Percentiles rank a stretch among this genome's conserved stretches.
These are phyloP conservation scores for Drosophila pseudotakahashii DNA, from an alignment of 2,888 invertebrate genomes.

Conservation along the genomic window DNA sequence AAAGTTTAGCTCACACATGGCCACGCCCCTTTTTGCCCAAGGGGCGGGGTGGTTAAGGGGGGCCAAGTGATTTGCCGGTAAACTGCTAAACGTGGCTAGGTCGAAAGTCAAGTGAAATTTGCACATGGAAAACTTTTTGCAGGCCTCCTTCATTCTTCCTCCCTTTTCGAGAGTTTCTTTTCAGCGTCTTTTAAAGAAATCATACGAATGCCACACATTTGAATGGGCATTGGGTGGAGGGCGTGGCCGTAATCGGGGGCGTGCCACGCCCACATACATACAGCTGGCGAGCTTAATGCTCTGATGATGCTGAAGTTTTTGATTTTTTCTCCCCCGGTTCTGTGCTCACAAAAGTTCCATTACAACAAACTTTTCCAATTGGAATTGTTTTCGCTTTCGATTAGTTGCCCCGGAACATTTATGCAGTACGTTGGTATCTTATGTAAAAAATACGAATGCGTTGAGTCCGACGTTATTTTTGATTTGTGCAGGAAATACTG, in stretches of 20 bases:
- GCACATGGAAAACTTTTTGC: constrained; percentile 55
- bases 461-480: constrained; percentile 49
- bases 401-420: constrained; percentile 49
- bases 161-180: constrained; percentile 17
- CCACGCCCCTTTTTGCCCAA: background rate
- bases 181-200: constrained; percentile 59
- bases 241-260: constrained; percentile 9
- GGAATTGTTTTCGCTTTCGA: constrained; percentile 68
- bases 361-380: constrained; percentile 70
- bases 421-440: constrained; percentile 22
- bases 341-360: constrained; percentile 46
- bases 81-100: constrained; percentile 72
- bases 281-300: constrained; percentile 24
- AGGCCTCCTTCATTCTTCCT: background rate
- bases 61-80: constrained; percentile 71
- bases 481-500: constrained; percentile 61
- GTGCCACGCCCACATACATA: constrained; percentile 2
- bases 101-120: constrained; percentile 60
- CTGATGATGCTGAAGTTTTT: constrained; percentile 55
- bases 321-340: background rate
- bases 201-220: constrained; percentile 52
- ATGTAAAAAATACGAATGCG: constrained; percentile 36
- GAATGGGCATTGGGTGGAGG: constrained; percentile 50
- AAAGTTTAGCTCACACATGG: constrained; percentile 48
- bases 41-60: background rate